phyloP scores from a whole-genome alignment of 2,113 vertebrate genomes.

The Aegithalos caudatus region DNA sequence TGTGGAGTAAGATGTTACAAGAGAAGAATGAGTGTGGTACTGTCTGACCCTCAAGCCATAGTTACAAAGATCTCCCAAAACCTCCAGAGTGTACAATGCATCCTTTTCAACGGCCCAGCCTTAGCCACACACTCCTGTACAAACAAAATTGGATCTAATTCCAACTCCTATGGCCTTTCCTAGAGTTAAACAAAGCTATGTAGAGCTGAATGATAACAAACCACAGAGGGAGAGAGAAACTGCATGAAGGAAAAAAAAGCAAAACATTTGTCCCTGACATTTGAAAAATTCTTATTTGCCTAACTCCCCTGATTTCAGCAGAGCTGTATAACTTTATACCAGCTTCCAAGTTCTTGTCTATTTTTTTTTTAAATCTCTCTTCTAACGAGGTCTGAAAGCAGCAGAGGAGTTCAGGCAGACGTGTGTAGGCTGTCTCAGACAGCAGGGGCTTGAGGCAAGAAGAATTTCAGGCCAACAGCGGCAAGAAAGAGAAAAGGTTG shows the following conservation, averaged over 20 bases:
- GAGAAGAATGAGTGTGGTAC: not conserved
- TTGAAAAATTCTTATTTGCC: slow-evolving; percentile 20
- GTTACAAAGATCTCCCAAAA: slow-evolving; percentile 4
- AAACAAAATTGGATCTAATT: slow-evolving; percentile 43
- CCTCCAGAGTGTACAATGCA: not conserved
- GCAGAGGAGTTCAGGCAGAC: slow-evolving; percentile 31
- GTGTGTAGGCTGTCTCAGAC: slow-evolving; percentile 51
- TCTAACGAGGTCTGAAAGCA: not conserved
- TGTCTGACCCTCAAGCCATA: not conserved
- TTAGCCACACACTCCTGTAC: slow-evolving; percentile 47
- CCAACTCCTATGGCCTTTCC: slow-evolving; percentile 37
- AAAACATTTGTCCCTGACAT: slow-evolving; percentile 18
- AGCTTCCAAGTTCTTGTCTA: not conserved
- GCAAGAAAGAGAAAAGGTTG: slow-evolving; percentile 45
- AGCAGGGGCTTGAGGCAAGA: slow-evolving; percentile 61
- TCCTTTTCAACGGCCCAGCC: slow-evolving; percentile 28
- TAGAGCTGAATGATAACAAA: slow-evolving; percentile 48
- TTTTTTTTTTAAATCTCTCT: not conserved
- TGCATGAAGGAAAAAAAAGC: not conserved
- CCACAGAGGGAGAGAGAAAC: slow-evolving; percentile 2
- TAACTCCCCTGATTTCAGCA: not conserved
- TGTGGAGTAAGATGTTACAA: not conserved
- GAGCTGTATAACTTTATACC: not conserved
- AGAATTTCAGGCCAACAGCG: slow-evolving; percentile 37
- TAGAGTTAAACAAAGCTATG: slow-evolving; percentile 47